Conservation (phyloP, 2,797 vertebrate species). For the Centroberyx gerrardi region DNA sequence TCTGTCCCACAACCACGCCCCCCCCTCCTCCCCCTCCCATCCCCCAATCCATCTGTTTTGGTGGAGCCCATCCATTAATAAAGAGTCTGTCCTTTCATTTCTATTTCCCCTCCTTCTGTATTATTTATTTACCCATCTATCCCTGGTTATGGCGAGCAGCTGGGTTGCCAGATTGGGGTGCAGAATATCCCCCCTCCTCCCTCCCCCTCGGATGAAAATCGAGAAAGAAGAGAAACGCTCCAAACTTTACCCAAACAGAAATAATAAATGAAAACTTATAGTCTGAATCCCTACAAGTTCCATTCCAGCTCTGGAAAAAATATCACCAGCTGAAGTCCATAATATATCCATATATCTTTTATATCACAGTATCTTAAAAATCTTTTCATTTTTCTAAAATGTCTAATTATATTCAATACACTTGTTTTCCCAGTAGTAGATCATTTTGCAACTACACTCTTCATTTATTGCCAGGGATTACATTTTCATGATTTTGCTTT, state of each 20-base stretch:
- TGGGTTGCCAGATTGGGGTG: slow-evolving; percentile 14
- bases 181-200: neutral
- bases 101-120: slow-evolving; percentile 63
- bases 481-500: too few species aligned
- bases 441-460: too few species aligned
- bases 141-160: slow-evolving; percentile 18
- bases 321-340: too few species aligned
- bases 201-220: neutral
- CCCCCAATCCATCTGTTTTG: slow-evolving; percentile 77
- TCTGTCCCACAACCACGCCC: neutral
- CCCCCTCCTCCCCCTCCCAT: slow-evolving; percentile 46
- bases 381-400: too few species aligned
- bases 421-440: too few species aligned
- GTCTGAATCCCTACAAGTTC: neutral
- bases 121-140: slow-evolving; percentile 77
- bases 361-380: too few species aligned
- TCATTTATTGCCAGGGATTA: too few species aligned
- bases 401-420: too few species aligned
- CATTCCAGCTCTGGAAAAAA: neutral
- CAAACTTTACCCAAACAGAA: neutral
- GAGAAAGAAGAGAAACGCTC: neutral
- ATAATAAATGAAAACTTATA: neutral
- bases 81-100: slow-evolving; percentile 68
- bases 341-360: too few species aligned
- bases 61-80: slow-evolving; percentile 80